Evolutionary conservation across 1,140 invertebrate genomes (phyloP).

Genomic region (Saccostrea cuccullata): DNA sequence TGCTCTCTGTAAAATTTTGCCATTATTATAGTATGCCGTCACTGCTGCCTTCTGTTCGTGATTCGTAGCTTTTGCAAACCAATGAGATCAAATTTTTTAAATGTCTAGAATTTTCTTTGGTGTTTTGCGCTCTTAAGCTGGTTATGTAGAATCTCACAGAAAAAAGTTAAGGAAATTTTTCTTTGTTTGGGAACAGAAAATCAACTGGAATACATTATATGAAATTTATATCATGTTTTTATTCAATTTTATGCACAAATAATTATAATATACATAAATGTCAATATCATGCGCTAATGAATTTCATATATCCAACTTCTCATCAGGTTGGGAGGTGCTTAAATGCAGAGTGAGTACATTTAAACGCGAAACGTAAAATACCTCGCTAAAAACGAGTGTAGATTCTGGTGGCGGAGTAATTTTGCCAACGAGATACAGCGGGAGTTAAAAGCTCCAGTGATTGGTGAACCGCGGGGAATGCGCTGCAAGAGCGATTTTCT

Average conservation of each 20-base stretch:
- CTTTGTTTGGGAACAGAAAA: too few species aligned
- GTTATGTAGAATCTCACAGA: too few species aligned
- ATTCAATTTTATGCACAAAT: background rate
- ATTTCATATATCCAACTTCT: background rate
- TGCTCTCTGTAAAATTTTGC: too few species aligned
- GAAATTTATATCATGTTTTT: too few species aligned
- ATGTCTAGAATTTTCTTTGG: too few species aligned
- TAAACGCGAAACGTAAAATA: constrained; percentile 12
- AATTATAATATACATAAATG: background rate
- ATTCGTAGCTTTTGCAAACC: too few species aligned
- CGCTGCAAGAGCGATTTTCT: constrained; percentile 34
- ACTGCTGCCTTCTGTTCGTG: too few species aligned
- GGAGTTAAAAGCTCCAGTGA: constrained; percentile 26
- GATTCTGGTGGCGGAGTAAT: constrained; percentile 31
- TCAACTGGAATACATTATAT: too few species aligned
- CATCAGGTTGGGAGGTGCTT: background rate
- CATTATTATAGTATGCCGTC: too few species aligned
- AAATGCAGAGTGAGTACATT: background rate
- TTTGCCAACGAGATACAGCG: constrained; percentile 36
- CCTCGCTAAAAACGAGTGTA: background rate
- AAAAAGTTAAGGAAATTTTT: too few species aligned
- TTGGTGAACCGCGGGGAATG: constrained; percentile 31
- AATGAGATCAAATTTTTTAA: too few species aligned
- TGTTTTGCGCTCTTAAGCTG: too few species aligned
- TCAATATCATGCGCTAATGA: background rate